Conservation (phyloP, 2,797 vertebrate genomes). For the Lepus townsendii region DNA sequence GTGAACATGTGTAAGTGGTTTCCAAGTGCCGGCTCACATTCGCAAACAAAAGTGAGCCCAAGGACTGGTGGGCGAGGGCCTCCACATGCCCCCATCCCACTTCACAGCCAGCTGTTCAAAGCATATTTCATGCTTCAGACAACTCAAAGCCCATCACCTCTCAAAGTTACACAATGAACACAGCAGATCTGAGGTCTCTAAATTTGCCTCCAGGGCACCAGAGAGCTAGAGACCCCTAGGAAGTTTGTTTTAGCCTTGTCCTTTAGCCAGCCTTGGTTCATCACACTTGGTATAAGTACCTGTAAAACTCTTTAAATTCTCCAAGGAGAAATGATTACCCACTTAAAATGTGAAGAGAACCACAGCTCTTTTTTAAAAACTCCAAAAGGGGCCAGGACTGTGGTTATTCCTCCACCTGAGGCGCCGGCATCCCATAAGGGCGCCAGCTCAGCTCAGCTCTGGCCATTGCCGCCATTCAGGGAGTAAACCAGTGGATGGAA, state of each 20-base stretch:
- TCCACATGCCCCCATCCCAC: not conserved
- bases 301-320: slow-evolving; percentile 7
- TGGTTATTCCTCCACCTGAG: no score
- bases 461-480: no score
- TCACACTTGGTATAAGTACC: not conserved
- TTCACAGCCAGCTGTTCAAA: not conserved
- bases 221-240: not conserved
- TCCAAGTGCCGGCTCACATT: not conserved
- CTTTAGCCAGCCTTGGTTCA: not conserved
- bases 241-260: not conserved
- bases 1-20: not conserved
- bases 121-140: not conserved
- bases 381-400: not conserved
- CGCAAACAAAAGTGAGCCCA: not conserved
- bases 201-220: not conserved
- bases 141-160: not conserved
- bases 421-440: no score
- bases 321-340: not conserved
- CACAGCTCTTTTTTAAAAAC: not conserved
- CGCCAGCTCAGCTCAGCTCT: no score
- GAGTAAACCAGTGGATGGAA: no score
- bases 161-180: not conserved
- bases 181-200: not conserved
- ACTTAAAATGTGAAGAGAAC: not conserved
- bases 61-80: not conserved